Conservation (phyloP, 1,140 invertebrate species). For the Lanistes nyassanus region DNA sequence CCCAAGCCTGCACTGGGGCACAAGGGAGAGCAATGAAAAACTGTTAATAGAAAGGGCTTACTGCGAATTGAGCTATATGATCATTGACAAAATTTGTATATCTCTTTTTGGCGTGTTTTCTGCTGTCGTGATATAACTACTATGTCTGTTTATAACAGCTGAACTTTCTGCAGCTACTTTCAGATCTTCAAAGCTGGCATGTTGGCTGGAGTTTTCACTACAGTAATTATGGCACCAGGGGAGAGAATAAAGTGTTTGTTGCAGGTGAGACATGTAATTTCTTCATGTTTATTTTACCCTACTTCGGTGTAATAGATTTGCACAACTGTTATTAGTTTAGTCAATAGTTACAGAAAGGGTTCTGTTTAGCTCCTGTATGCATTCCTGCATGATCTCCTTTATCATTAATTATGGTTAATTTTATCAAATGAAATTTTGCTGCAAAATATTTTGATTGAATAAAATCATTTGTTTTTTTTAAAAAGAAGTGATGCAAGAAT, state of each 20-base stretch:
- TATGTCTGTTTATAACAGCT: not conserved
- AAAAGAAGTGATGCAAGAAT: too few relatives aligned
- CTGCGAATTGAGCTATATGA: too few relatives aligned
- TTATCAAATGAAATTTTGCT: too few relatives aligned
- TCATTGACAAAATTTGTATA: not conserved
- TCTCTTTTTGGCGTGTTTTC: not conserved
- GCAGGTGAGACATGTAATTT: constrained; percentile 73
- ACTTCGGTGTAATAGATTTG: not conserved
- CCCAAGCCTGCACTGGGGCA: too few relatives aligned
- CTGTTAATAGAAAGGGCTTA: too few relatives aligned
- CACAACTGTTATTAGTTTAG: too few relatives aligned
- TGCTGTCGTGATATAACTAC: not conserved
- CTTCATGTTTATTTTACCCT: not conserved
- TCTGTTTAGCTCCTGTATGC: not conserved
- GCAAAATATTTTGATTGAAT: too few relatives aligned
- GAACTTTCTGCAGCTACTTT: constrained; percentile 45
- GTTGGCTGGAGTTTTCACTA: constrained; percentile 94
- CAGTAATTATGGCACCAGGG: constrained; percentile 95
- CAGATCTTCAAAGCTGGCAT: constrained; percentile 90
- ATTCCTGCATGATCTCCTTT: not conserved
- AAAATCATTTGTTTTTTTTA: too few relatives aligned
- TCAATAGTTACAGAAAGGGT: too few relatives aligned
- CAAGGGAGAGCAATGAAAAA: too few relatives aligned
- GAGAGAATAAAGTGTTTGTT: constrained; percentile 97
- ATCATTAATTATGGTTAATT: too few relatives aligned